phyloP scores from a whole-genome alignment of 2,888 invertebrate species.

The Chymomyza caudatula region DNA sequence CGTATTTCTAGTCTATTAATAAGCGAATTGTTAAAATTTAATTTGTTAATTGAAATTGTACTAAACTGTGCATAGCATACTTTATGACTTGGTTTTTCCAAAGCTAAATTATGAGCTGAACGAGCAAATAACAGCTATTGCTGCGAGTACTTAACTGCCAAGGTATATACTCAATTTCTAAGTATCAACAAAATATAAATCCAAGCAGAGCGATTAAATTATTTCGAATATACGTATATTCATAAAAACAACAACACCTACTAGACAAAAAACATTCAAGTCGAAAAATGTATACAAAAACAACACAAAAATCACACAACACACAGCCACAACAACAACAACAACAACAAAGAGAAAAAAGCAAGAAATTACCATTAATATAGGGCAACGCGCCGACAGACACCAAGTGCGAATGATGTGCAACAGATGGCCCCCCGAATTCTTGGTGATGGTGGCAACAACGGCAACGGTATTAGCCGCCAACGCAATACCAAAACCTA shows the following conservation, averaged over 20 bases:
- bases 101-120: neutral
- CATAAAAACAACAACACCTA: neutral
- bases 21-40: too few species aligned
- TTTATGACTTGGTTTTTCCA: neutral
- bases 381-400: conserved; percentile 70
- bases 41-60: neutral
- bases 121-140: too few species aligned
- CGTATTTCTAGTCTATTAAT: neutral
- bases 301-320: neutral
- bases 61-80: neutral
- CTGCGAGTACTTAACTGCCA: too few species aligned
- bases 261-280: neutral
- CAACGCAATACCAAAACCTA: conserved; percentile 8
- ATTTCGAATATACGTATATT: conserved; percentile 56
- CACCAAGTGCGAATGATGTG: conserved; percentile 74
- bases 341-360: too few species aligned
- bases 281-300: conserved; percentile 50
- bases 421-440: conserved; percentile 73
- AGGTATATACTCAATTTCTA: conserved; percentile 63
- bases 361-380: conserved; percentile 73
- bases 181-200: conserved; percentile 73
- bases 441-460: conserved; percentile 34
- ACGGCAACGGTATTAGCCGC: conserved; percentile 42
- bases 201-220: conserved; percentile 57
- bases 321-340: conserved; percentile 37